Evolutionary conservation across 2,113 vertebrate genomes (phyloP).

Genomic region (Podilymbus podiceps): DNA sequence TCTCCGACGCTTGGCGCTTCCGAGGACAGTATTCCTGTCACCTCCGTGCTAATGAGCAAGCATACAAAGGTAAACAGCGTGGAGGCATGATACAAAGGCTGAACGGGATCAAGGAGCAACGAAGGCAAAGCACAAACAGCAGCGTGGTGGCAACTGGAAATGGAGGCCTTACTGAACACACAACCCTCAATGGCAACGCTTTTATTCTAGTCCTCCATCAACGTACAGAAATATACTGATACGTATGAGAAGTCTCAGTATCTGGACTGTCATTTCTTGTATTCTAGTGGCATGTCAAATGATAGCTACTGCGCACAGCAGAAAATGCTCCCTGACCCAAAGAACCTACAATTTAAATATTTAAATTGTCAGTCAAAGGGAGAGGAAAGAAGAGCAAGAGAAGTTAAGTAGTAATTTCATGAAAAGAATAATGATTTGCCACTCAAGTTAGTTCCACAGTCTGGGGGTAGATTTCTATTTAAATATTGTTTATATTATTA

Average conservation of each 20-base stretch:
- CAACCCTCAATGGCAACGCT: neutral
- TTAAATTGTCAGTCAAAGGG: neutral
- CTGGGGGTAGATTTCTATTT: neutral
- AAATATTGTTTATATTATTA: neutral
- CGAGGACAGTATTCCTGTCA: neutral
- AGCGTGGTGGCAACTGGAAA: neutral
- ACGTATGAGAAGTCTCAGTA: neutral
- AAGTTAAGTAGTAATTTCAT: neutral
- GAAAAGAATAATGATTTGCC: neutral
- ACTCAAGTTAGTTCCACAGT: neutral
- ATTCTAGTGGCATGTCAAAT: neutral
- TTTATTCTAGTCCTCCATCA: neutral
- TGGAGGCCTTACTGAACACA: neutral
- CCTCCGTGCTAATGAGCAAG: neutral
- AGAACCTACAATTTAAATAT: neutral
- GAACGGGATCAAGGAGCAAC: neutral
- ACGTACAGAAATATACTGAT: neutral
- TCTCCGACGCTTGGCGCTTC: neutral
- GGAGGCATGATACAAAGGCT: neutral
- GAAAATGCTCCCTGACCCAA: neutral
- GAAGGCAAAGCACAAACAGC: neutral
- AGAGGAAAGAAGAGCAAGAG: neutral
- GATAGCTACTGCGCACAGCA: neutral
- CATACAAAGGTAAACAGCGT: neutral
- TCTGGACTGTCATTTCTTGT: neutral